These are phyloP conservation scores for Onychomys arenicola DNA, from an alignment of 2,797 vertebrate species.

Conservation along the genomic window DNA sequence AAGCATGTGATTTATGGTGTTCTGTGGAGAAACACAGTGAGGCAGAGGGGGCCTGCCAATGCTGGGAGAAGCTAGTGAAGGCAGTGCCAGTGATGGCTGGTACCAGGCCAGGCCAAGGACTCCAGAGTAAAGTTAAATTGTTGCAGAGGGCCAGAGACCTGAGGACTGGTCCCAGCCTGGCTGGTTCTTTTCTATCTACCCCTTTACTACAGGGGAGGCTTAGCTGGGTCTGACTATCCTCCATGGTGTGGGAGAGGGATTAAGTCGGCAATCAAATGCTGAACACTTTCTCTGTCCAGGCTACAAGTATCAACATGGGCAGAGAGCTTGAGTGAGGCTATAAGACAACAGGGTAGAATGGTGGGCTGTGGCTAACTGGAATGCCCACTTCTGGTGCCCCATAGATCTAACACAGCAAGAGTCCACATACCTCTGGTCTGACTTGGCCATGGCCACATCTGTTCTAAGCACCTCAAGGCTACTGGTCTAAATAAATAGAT, in stretches of 20 bases:
- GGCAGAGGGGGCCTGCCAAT: background rate
- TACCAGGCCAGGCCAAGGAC: background rate
- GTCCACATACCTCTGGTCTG: background rate
- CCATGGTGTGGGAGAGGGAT: background rate
- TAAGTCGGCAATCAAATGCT: background rate
- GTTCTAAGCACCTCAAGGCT: background rate
- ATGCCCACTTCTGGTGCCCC: accelerated
- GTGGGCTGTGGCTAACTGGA: too few relatives aligned
- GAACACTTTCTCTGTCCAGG: background rate
- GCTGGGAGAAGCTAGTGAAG: background rate
- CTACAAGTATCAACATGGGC: background rate
- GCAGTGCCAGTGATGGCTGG: background rate
- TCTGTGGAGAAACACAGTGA: conserved; percentile 16
- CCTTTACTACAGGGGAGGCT: background rate
- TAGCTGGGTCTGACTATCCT: background rate
- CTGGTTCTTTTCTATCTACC: background rate
- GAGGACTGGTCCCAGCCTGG: background rate
- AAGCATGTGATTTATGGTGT: conserved; percentile 71
- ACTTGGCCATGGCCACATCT: too few relatives aligned
- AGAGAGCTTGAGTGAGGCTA: background rate
- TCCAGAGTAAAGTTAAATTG: background rate
- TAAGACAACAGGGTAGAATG: too few relatives aligned
- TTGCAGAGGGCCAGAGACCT: background rate
- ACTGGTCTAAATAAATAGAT: background rate
- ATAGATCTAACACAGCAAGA: background rate